Percentiles rank a stretch among this genome's conserved stretches.
phyloP scores from a whole-genome alignment of 2,113 vertebrate species.

The Silurus asotus region DNA sequence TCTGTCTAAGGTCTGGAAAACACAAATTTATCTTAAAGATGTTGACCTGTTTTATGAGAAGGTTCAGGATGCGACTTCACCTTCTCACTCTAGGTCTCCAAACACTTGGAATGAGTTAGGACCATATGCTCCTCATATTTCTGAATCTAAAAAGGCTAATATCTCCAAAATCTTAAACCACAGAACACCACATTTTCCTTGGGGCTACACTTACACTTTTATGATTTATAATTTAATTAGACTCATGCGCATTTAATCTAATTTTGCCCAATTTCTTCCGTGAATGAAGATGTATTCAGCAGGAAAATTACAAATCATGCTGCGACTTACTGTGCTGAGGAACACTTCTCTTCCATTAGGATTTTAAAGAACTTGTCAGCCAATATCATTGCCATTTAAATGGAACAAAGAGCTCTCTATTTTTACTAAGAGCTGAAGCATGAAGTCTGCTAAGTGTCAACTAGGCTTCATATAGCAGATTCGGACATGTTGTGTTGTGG shows the following conservation, averaged over 20 bases:
- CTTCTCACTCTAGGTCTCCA: not conserved
- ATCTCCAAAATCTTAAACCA: constrained; percentile 17
- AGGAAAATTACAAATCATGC: constrained; percentile 12
- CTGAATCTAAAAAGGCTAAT: not conserved
- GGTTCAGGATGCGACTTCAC: constrained; percentile 14
- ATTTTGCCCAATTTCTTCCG: not conserved
- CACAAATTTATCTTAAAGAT: constrained; percentile 16
- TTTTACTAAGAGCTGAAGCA: constrained; percentile 23
- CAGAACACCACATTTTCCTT: not conserved
- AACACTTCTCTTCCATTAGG: constrained; percentile 14
- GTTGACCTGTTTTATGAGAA: constrained; percentile 32
- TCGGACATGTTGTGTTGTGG: constrained; percentile 45
- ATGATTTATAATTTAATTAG: not conserved
- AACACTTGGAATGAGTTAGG: not conserved
- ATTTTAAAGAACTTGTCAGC: constrained; percentile 4
- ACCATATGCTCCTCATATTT: constrained; percentile 11
- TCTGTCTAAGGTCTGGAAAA: constrained; percentile 13
- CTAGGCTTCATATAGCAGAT: constrained; percentile 29
- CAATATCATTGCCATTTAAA: constrained; percentile 17
- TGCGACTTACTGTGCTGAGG: not conserved
- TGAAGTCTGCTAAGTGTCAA: constrained; percentile 41
- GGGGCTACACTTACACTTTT: not conserved
- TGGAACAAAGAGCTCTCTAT: constrained; percentile 40
- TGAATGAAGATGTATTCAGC: constrained; percentile 10
- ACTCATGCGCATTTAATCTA: constrained; percentile 1